Base-by-base conservation (phyloP, 2,797 vertebrate genomes). In the Poecilia gillii region DNA sequence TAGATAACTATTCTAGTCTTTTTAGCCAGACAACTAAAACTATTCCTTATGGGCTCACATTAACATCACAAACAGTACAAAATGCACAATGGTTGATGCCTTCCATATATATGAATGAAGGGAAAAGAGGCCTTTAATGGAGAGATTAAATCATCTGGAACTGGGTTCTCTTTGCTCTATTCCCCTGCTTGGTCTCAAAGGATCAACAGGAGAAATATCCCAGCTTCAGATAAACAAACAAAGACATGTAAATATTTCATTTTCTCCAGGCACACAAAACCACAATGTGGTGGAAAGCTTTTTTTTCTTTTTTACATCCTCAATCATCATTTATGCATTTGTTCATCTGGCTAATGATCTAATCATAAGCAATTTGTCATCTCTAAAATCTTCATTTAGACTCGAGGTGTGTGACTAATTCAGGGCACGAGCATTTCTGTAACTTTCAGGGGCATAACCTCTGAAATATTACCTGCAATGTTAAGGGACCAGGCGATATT, bases 331-430 rank as follows among this genome's bases (percentile, higher is more conserved):
- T 94, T 92, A 93, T 92, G 92, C 88, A 95, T 93, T 88, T 86
- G 81, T 89, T 94, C 92, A 94, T 95, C 93, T 92, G 91, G 91
- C 88, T 92, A 92, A 93, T 92, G 88, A 81, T 87, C 78, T 91
- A 91, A 95, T 94, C 92, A 93, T 79, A 88, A 89, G 89, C 87
- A 86, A 93, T 94, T 93, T 94, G 92, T 93, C 92, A 94, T 91
- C 80, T 79, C 85, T 84, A 93, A 87, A 86, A 74, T 89, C 84
- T 88, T 88, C 85, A 91, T 89, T 94, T 90, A 88, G 87, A 85
- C 75, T 23, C 79, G 83, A 85, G 73, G 78, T 28, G 79, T 81
- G 85, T 93, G 89, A 94, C 93, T 94, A 90, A 95, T 94, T 91
- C 75, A 79, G 84, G 66, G 70, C 77, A 83, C 78, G 59, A 84